Base-by-base conservation (phyloP, 23 tunicate genomes). In the Clavelina lepadiformis region DNA sequence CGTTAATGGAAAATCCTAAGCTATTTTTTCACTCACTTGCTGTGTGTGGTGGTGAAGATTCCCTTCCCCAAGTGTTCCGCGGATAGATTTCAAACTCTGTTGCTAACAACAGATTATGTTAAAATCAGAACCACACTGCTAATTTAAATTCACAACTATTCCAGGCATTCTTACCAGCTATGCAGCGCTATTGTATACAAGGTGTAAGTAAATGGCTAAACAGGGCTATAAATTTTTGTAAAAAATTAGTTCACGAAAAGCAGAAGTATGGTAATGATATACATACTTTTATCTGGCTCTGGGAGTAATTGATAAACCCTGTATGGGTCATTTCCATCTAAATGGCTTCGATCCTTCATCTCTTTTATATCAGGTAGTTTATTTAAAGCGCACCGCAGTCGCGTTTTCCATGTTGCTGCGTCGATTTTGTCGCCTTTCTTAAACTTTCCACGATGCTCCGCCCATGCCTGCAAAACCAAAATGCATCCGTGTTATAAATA, bases 321-420 rank as follows among this genome's bases (percentile, higher is more conserved):
- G 66, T 55, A 91, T 1, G 98, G 91, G 30, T 91, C 92, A 61
- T 74, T 78, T 23, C 92, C 92, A n/a, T 91, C 98, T 51, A 91
- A 50, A 46, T 69, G 65, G 34, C 85, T 76, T 23, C 57, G 58
- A 2, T 83, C 93, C 51, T 73, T 77, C 49, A 83, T 51, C 46
- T 91, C 98, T 64, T 76, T 78, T 58, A 91, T 78, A 46, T 91
- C 98, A 8, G 92, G 86, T 6, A 91, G 84, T 58, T 91, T 91
- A 77, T 91, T 91, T 24, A 91, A 70, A 7, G 98, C 98, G 78
- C 98, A 91, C 21, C 98, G 76, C 3, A 91, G 74, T 30, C 98
- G 51, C 18, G 98, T 91, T 61, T 91, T 91, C 98, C 98, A 91
- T 29, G 92, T 83, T 6, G 92, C 92, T 1, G 98, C 96, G 2